A percentile compares a stretch with the other conserved stretches of the same genome.
phyloP scores from a whole-genome alignment of 2,888 invertebrate genomes.

The Agonum fuliginosum region DNA sequence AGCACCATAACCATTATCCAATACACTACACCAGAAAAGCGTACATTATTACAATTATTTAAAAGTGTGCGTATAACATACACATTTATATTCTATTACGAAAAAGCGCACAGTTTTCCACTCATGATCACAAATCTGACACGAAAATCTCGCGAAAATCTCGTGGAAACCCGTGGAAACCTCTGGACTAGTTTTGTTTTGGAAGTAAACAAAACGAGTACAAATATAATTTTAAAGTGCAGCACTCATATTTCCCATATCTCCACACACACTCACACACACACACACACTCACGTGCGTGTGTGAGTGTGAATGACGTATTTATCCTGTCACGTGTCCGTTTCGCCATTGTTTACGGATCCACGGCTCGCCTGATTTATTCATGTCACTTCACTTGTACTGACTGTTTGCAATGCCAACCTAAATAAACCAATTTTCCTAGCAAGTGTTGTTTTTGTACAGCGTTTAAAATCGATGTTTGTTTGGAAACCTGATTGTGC shows the following conservation, averaged over 20 bases:
- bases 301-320: conserved; percentile 34
- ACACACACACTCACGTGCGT: neutral
- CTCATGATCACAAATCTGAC: too few species aligned
- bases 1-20: too few species aligned
- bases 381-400: conserved; percentile 42
- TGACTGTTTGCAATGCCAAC: conserved; percentile 37
- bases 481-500: conserved; percentile 24
- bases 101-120: too few species aligned
- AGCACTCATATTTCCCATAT: conserved; percentile 37
- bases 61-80: too few species aligned
- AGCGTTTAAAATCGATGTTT: conserved; percentile 32
- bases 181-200: conserved; percentile 5
- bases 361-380: conserved; percentile 38
- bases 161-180: too few species aligned
- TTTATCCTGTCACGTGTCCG: conserved; percentile 42
- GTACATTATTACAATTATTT: too few species aligned
- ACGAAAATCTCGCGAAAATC: too few species aligned
- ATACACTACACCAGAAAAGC: too few species aligned
- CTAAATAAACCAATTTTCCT: conserved; percentile 42
- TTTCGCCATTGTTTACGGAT: conserved; percentile 44
- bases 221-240: conserved; percentile 14
- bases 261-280: conserved; percentile 2
- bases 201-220: neutral
- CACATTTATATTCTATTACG: too few species aligned
- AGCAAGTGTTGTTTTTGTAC: conserved; percentile 41